A percentile compares a stretch with the other conserved stretches of the same genome.
Conservation (phyloP, 2,797 vertebrate genomes). For the Centroberyx gerrardi region DNA sequence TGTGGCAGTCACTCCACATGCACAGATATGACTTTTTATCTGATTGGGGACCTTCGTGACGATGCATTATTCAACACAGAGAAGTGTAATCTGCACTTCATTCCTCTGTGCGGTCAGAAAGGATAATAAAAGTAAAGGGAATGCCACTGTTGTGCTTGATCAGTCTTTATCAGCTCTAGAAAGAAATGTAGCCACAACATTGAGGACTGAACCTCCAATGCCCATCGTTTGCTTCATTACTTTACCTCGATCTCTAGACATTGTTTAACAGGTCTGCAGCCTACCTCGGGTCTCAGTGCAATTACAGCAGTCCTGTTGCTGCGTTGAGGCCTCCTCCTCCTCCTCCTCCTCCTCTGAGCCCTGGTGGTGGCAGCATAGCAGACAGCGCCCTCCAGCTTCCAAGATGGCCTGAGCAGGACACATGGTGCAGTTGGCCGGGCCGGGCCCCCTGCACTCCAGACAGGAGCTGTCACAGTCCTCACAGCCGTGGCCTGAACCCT, state of each 20-base stretch:
- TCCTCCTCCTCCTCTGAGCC: slow-evolving; percentile 39
- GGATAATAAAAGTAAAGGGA: neutral
- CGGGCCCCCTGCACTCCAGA: slow-evolving; percentile 89
- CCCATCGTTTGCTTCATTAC: no score
- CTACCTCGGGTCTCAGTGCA: slow-evolving; percentile 90
- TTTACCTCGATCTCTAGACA: neutral
- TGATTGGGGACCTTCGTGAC: neutral
- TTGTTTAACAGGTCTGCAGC: slow-evolving; percentile 1
- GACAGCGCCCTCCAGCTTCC: slow-evolving; percentile 88
- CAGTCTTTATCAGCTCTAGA: neutral
- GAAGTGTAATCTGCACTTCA: neutral
- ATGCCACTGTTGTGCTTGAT: neutral
- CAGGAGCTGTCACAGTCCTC: slow-evolving; percentile 90
- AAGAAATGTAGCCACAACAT: no score
- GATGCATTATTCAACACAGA: neutral
- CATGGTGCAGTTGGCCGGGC: slow-evolving; percentile 88
- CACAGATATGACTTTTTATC: neutral
- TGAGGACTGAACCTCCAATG: no score
- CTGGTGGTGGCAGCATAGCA: slow-evolving; percentile 87
- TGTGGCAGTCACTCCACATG: neutral
- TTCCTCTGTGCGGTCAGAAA: neutral
- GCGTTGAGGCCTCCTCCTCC: neutral
- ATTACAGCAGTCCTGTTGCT: slow-evolving; percentile 90
- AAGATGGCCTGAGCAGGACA: slow-evolving; percentile 87
- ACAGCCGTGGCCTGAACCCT: slow-evolving; percentile 84